These are phyloP conservation scores for Charanyca ferruginea DNA, from an alignment of 2,888 invertebrate genomes.

Conservation along the genomic window DNA sequence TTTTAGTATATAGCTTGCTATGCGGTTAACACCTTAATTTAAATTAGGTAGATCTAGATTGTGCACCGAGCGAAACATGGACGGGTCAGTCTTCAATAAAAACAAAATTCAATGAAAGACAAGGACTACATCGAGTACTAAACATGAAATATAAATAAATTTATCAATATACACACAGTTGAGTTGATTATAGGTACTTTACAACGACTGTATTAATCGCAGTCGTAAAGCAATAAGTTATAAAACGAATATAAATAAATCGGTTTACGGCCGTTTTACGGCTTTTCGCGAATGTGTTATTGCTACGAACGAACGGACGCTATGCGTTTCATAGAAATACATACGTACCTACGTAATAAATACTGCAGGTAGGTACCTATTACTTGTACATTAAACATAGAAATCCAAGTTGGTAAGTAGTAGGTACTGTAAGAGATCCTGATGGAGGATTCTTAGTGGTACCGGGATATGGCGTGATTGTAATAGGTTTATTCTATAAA, in stretches of 20 bases:
- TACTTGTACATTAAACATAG: constrained; percentile 22
- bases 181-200: constrained; percentile 73
- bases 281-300: constrained; percentile 82
- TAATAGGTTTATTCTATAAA: no score
- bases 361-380: constrained; percentile 20
- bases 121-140: background rate
- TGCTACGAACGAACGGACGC: constrained; percentile 76
- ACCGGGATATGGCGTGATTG: no score
- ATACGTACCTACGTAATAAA: constrained; percentile 32
- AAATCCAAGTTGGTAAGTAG: background rate
- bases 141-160: constrained; percentile 65
- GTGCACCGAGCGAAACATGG: no score
- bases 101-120: background rate
- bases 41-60: background rate
- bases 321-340: constrained; percentile 62
- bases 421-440: constrained; percentile 1
- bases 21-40: no score
- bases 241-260: constrained; percentile 85
- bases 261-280: constrained; percentile 82
- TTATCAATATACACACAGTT: constrained; percentile 69
- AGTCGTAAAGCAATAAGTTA: constrained; percentile 84
- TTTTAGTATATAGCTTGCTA: no score
- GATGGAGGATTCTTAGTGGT: no score
- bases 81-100: background rate
- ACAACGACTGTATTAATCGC: constrained; percentile 80